Evolutionary conservation across 2,113 vertebrate species (phyloP).

Genomic region (Bambusicola thoracicus): DNA sequence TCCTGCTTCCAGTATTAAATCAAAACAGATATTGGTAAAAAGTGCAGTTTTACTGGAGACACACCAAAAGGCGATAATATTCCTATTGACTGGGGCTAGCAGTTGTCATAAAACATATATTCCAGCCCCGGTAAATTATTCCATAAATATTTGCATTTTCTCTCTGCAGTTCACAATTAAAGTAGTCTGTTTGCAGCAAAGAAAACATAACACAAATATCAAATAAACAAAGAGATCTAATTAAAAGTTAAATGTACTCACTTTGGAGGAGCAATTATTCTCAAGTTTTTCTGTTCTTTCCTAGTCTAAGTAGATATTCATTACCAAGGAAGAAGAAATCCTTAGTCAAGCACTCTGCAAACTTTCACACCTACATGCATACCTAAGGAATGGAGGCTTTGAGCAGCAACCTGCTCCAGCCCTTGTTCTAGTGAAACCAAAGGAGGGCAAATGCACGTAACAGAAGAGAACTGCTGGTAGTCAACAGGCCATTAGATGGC

Average conservation of each 20-base stretch:
- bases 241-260: not conserved
- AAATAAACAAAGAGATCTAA: constrained; percentile 21
- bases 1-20: constrained; percentile 73
- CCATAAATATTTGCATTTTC: constrained; percentile 1
- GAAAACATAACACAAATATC: constrained; percentile 30
- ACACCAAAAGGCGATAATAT: constrained; percentile 60
- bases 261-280: not conserved
- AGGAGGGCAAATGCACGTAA: accelerated
- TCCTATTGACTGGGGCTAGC: constrained; percentile 39
- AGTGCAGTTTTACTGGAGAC: constrained; percentile 61
- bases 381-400: not conserved
- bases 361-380: accelerated
- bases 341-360: not conserved
- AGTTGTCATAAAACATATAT: constrained; percentile 17
- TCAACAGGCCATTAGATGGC: not conserved
- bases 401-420: not conserved
- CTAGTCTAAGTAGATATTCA: not conserved
- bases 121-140: not conserved
- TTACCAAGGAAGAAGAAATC: not conserved
- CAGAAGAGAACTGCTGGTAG: accelerated
- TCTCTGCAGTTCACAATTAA: not conserved
- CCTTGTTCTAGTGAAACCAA: not conserved
- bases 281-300: not conserved
- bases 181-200: not conserved
- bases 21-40: constrained; percentile 76